phyloP scores from a whole-genome alignment of 2,113 vertebrate genomes.

The Clupea harengus region DNA sequence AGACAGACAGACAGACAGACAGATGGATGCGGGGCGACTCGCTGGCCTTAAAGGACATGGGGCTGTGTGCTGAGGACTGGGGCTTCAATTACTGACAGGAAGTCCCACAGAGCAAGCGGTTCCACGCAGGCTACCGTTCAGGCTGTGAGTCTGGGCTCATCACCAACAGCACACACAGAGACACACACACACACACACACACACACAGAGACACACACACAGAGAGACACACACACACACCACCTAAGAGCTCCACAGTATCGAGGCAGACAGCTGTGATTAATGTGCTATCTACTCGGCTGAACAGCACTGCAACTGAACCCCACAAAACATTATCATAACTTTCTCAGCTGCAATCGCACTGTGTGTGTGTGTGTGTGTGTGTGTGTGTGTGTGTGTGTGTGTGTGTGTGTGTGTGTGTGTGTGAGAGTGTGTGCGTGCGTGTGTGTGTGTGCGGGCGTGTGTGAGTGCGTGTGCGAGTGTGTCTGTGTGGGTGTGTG shows the following conservation, averaged over 20 bases:
- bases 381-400: not conserved
- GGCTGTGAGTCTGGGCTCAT: not conserved
- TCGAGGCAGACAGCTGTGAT: slow-evolving; percentile 71
- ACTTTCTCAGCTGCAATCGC: slow-evolving; percentile 64
- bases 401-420: not conserved
- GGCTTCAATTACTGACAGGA: slow-evolving; percentile 14
- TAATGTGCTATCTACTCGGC: slow-evolving; percentile 70
- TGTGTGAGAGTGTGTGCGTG: not conserved
- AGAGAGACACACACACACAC: not conserved
- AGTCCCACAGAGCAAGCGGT: not conserved
- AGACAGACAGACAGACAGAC: not conserved
- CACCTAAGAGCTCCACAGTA: not conserved
- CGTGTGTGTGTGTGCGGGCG: not conserved
- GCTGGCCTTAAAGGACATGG: not conserved
- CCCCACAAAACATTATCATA: slow-evolving; percentile 69
- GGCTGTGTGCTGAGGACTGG: not conserved
- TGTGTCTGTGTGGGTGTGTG: no score
- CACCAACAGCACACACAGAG: not conserved
- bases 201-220: slow-evolving; percentile 4
- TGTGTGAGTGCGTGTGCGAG: not conserved
- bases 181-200: slow-evolving; percentile 7
- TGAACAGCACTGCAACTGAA: slow-evolving; percentile 67
- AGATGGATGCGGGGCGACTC: not conserved
- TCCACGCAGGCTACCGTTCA: not conserved
- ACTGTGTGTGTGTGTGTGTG: slow-evolving; percentile 1